Evolutionary conservation across 1,140 invertebrate species (phyloP).

Genomic region (Orussus abietinus): DNA sequence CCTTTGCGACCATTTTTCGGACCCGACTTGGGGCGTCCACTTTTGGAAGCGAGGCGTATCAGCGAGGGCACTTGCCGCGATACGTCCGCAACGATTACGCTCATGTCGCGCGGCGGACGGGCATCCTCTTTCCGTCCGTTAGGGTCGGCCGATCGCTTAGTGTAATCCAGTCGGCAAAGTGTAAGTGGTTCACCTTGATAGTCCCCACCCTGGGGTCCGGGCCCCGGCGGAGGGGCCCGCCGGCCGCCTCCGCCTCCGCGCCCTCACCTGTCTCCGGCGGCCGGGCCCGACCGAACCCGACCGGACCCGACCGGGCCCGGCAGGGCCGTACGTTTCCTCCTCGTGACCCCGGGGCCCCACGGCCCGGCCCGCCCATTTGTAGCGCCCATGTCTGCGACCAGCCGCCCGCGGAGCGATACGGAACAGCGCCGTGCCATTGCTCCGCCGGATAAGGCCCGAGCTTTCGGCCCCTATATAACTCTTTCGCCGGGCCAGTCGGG

Average conservation of each 20-base stretch:
- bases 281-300: slow-evolving; percentile 20
- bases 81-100: too few relatives aligned
- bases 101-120: slow-evolving; percentile 15
- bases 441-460: slow-evolving; percentile 8
- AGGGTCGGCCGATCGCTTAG: slow-evolving; percentile 44
- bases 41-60: too few relatives aligned
- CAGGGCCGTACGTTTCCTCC: slow-evolving; percentile 37
- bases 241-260: slow-evolving; percentile 12
- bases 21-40: too few relatives aligned
- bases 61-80: too few relatives aligned
- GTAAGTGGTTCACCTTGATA: slow-evolving; percentile 52
- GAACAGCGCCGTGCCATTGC: slow-evolving; percentile 18
- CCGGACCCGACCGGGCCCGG: slow-evolving; percentile 30
- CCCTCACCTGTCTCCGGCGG: slow-evolving; percentile 11
- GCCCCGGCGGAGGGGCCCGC: slow-evolving; percentile 3
- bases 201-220: slow-evolving; percentile 24
- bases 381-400: slow-evolving; percentile 47
- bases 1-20: too few relatives aligned
- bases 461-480: too few relatives aligned
- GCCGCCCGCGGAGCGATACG: slow-evolving; percentile 38
- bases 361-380: slow-evolving; percentile 48
- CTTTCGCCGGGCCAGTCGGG: too few relatives aligned
- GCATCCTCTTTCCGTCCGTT: slow-evolving; percentile 24
- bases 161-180: slow-evolving; percentile 50
- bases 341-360: slow-evolving; percentile 45